Evolutionary conservation across 2,888 invertebrate genomes (phyloP).

Genomic region (Cetonia aurata): DNA sequence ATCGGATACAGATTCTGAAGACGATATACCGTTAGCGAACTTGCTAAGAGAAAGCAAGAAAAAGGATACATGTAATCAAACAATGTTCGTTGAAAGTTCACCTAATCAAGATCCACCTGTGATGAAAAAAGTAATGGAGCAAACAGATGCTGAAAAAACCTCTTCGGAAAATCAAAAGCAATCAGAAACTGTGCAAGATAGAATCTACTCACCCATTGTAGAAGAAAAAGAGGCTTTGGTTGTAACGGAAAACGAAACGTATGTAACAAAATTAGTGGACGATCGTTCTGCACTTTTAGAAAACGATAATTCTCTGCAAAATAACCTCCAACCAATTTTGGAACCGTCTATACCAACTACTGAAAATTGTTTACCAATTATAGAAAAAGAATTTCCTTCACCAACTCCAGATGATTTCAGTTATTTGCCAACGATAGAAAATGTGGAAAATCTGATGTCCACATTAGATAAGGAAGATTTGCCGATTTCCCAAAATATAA

Average conservation of each 20-base stretch:
- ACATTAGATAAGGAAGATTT: background rate
- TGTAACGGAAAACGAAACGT: background rate
- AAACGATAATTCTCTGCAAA: background rate
- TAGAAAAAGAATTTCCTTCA: background rate
- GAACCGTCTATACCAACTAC: background rate
- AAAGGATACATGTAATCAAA: background rate
- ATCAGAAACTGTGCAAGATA: background rate
- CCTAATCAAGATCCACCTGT: background rate
- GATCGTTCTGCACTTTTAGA: background rate
- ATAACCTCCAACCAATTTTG: background rate
- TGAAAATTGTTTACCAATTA: background rate
- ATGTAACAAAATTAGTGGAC: background rate
- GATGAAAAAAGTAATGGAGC: background rate
- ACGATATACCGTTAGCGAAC: conserved; percentile 55
- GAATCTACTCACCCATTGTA: background rate
- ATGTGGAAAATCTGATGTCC: background rate
- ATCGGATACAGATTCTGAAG: conserved; percentile 54
- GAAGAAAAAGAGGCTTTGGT: background rate
- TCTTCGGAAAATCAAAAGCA: background rate
- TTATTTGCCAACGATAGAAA: no score
- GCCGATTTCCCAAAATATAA: background rate
- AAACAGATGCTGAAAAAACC: no score
- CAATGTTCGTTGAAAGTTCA: background rate
- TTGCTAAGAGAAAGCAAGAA: conserved; percentile 28
- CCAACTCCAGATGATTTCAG: background rate